Percentiles rank a stretch among this genome's conserved stretches.
Conservation (phyloP, 2,888 invertebrate species). For the Charanyca ferruginea region DNA sequence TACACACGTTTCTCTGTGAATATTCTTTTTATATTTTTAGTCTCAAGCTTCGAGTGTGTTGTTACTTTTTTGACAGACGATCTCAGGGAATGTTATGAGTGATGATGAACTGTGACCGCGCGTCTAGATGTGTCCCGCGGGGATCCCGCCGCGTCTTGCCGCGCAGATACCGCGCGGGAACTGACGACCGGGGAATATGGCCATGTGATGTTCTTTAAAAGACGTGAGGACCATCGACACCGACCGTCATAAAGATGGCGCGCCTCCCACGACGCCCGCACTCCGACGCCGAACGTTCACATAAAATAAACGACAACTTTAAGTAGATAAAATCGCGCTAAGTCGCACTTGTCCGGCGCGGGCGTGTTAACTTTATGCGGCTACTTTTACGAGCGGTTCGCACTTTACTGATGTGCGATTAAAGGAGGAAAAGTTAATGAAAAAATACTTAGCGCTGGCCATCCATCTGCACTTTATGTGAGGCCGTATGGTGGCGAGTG, state of each 20-base stretch:
- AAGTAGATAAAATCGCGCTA: constrained; percentile 74
- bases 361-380: constrained; percentile 68
- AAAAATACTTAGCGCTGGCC: constrained; percentile 52
- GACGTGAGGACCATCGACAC: constrained; percentile 66
- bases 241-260: constrained; percentile 73
- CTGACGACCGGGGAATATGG: constrained; percentile 33
- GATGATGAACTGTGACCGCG: constrained; percentile 24
- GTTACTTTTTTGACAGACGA: constrained; percentile 27
- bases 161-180: background rate
- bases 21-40: no score
- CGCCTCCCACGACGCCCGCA: constrained; percentile 53
- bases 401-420: constrained; percentile 59
- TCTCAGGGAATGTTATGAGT: constrained; percentile 34
- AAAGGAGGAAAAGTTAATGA: constrained; percentile 56
- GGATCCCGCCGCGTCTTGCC: background rate
- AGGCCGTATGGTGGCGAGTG: background rate
- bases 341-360: constrained; percentile 68
- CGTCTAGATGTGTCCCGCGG: constrained; percentile 22
- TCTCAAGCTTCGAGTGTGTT: constrained; percentile 7
- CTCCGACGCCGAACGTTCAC: constrained; percentile 43
- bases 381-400: constrained; percentile 70
- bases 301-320: constrained; percentile 73
- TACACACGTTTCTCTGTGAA: no score
- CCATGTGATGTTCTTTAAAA: constrained; percentile 65
- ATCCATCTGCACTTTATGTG: constrained; percentile 16